Base-by-base conservation (phyloP, 1,140 invertebrate species). In the Lasioglossum baleicum region DNA sequence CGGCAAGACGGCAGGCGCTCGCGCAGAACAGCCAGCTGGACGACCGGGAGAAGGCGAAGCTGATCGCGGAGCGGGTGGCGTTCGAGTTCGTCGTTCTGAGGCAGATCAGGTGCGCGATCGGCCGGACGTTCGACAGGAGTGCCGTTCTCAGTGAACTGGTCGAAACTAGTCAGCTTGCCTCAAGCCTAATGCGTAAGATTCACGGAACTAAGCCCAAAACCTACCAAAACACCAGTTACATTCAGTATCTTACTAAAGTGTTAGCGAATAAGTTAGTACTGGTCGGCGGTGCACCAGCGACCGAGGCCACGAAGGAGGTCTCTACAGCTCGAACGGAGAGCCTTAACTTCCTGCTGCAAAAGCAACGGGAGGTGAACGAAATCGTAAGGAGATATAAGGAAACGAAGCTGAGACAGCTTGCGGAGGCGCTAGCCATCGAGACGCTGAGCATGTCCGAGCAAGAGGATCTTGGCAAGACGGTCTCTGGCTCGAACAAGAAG, bases 51-150 rank as follows among this genome's bases (percentile, higher is more conserved):
- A 95, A 95, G 86, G 90, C 96, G 75, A 94, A 95, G 86, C 93
- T 97, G 68, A 90, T 97, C 76, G 96, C 96, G 2, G 96, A 97
- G 88, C 95, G 96, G 84, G 92, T 97, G 35, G 96, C 96, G 0
- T 97, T 95, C 88, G 96, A 97, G 92, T 95, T 95, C 56, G 94
- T 96, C 26, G 92, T 96, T 67, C 92, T 96, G 53, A 93, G 93
- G 40, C 93, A 94, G 82, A 94, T 96, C 53, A 94, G 94, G 83
- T 94, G 94, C 84, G 94, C 94, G 63, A 90, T 95, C 63, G 87
- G 88, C 35, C 88, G 87, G 13, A 87, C 82, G 11, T 84, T 83
- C 63, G 87, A 92, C 44, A 89, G 83, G 67, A 90, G 84, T 48
- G 83, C 83, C 73, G 88, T 91, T 75, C 85, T 92, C 44, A 88